These are phyloP conservation scores for Sprattus sprattus DNA, from an alignment of 2,113 vertebrate species.

Conservation along the genomic window DNA sequence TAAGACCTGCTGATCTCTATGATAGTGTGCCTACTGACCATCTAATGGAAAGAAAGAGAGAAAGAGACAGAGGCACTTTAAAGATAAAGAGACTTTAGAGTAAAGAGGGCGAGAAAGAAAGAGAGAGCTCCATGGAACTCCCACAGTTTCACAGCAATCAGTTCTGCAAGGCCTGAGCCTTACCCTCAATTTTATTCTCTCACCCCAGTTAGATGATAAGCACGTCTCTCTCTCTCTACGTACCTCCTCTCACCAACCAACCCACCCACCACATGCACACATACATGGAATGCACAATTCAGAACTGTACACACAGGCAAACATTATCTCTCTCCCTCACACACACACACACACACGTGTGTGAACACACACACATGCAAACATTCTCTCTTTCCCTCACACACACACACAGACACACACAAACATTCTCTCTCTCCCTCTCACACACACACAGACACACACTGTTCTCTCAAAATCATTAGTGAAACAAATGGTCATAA, in stretches of 20 bases:
- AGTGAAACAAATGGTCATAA: neutral
- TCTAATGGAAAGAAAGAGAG: conserved; percentile 7
- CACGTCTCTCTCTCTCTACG: neutral
- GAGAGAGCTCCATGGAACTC: neutral
- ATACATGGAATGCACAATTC: too few relatives aligned
- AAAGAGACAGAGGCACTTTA: neutral
- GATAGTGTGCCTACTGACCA: conserved; percentile 6
- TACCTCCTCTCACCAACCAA: neutral
- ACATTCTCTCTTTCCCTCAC: too few relatives aligned
- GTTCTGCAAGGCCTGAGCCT: neutral
- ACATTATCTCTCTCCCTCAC: too few relatives aligned
- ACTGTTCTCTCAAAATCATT: neutral
- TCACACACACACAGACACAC: neutral
- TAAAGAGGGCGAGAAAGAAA: neutral
- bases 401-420: too few relatives aligned
- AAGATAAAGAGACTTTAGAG: neutral
- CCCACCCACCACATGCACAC: too few relatives aligned
- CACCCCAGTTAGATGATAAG: neutral
- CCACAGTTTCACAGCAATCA: neutral
- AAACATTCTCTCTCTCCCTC: neutral
- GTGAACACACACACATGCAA: too few relatives aligned
- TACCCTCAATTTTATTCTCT: neutral
- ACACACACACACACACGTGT: too few relatives aligned
- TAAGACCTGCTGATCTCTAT: conserved; percentile 38
- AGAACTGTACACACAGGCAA: too few relatives aligned